Conservation (phyloP, 1,140 invertebrate genomes). For the Drosophila bocki region DNA sequence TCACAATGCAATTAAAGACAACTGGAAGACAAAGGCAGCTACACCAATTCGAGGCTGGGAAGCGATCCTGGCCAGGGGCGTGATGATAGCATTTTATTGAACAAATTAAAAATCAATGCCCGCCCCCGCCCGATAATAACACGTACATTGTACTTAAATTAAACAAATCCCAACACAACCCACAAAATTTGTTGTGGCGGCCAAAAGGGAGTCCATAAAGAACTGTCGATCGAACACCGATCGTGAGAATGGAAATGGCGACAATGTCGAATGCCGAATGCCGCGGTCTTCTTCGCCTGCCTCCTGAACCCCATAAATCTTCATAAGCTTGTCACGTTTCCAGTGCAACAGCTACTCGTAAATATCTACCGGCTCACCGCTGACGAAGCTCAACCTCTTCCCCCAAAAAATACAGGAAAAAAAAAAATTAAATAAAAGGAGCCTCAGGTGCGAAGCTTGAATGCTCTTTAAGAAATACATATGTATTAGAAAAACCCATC, state of each 20-base stretch:
- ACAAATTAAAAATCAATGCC: constrained; percentile 82
- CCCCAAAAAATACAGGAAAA: constrained; percentile 17
- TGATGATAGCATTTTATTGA: constrained; percentile 83
- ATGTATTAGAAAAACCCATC: too few species aligned
- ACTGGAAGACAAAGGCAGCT: constrained; percentile 8
- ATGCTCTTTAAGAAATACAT: constrained; percentile 18
- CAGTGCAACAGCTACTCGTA: constrained; percentile 83
- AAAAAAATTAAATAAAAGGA: constrained; percentile 20
- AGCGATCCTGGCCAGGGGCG: constrained; percentile 46
- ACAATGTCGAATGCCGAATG: constrained; percentile 69
- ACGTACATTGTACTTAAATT: constrained; percentile 82
- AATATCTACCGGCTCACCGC: constrained; percentile 61
- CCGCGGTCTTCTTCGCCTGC: constrained; percentile 54
- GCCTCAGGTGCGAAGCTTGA: background rate
- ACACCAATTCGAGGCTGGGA: constrained; percentile 36
- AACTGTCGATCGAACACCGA: constrained; percentile 82
- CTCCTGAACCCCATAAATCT: constrained; percentile 79
- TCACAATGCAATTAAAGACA: constrained; percentile 50
- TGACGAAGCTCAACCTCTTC: constrained; percentile 47
- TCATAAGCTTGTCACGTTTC: constrained; percentile 84
- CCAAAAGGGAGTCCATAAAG: constrained; percentile 45
- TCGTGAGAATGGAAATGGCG: constrained; percentile 83
- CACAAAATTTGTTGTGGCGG: constrained; percentile 45
- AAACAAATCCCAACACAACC: constrained; percentile 41
- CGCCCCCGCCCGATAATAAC: constrained; percentile 41